Evolutionary conservation across 2,113 vertebrate genomes (phyloP), one percentile per base, ranked within the genome.

Genomic region (Dicerorhinus sumatrensis): DNA sequence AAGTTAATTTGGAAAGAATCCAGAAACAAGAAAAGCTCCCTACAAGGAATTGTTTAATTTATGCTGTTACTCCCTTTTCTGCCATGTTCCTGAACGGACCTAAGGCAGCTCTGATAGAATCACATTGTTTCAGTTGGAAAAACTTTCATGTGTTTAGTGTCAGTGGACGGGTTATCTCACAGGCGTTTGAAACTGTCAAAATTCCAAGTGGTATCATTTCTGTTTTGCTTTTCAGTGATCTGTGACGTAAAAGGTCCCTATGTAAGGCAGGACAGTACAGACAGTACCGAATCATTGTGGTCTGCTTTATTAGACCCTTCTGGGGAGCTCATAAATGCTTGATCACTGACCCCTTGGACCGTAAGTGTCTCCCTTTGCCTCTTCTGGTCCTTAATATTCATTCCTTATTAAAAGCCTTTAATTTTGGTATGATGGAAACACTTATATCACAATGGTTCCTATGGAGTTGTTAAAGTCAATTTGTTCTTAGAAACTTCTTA

Each of bases 401-500:
- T 96, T 94, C 8, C 69, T 92, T 77, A 81, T 36, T 93, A 62
- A 73, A 87, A 94, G 63, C 65, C 92, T 94, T 98, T 90, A 1
- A 29, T 97, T 92, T 97, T 82, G 89, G 94, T 63, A 81, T 97
- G 93, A 42, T 2, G 58, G 98, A 93, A 92, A 89, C 85, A 56
- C 17, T 84, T 88, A 86, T 90, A 62, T 86, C 94, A 85, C 79
- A 48, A 0, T 46, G 2, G 91, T 86, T 92, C 75, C 95, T 92
- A 1, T 73, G 97, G 93, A 97, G 62, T 82, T 97, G 63, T 92
- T 98, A 94, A 97, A 58, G 95, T 36, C 97, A 62, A 6, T 96
- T 90, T 97, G 58, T 98, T 97, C 94, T 96, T 7, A 0, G 89
- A 94, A 94, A 97, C 93, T 96, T 94, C 76, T 96, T 97, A 60